phyloP scores from a whole-genome alignment of 35 echinoderm and acorn worm genomes.

The Chiridota heheva region DNA sequence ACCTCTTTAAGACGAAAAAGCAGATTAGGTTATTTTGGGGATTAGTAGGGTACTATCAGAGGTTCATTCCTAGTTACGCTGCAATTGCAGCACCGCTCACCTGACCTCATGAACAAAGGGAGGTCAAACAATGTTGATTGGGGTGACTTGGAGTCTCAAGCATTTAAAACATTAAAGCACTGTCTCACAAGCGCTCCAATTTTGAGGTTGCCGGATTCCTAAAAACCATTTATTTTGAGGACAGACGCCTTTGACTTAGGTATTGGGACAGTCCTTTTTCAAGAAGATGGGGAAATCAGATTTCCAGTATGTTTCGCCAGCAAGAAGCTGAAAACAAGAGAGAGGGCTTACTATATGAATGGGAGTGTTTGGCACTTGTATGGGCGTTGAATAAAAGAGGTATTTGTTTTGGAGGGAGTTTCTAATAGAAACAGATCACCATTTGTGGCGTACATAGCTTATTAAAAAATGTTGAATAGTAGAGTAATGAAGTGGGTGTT shows the following conservation, averaged over 20 bases:
- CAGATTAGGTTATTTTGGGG: slow-evolving; percentile 43
- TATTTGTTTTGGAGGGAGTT: neutral
- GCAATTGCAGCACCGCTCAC: slow-evolving; percentile 49
- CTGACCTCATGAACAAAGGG: slow-evolving; percentile 44
- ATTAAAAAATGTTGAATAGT: neutral
- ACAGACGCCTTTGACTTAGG: slow-evolving; percentile 59
- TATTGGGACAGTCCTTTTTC: slow-evolving; percentile 42
- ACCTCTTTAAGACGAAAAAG: slow-evolving; percentile 20
- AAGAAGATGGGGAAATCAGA: slow-evolving; percentile 11
- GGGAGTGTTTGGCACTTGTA: neutral
- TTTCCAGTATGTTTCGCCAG: slow-evolving; percentile 55
- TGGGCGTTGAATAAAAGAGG: neutral
- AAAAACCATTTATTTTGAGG: slow-evolving; percentile 35
- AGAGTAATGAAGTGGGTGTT: neutral
- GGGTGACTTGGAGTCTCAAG: slow-evolving; percentile 28
- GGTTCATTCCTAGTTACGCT: slow-evolving; percentile 59
- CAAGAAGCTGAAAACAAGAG: slow-evolving; percentile 30
- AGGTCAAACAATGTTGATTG: slow-evolving; percentile 42
- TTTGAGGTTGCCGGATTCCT: slow-evolving; percentile 35
- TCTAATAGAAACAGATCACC: neutral
- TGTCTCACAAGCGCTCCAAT: slow-evolving; percentile 32
- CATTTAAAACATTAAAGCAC: slow-evolving; percentile 39
- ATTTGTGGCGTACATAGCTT: neutral
- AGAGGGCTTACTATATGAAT: slow-evolving; percentile 15
- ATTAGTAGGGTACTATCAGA: slow-evolving; percentile 36